Percentiles rank a stretch among this genome's conserved stretches.
Conservation (phyloP, 2,797 vertebrate species). For the Macrochelys suwanniensis region DNA sequence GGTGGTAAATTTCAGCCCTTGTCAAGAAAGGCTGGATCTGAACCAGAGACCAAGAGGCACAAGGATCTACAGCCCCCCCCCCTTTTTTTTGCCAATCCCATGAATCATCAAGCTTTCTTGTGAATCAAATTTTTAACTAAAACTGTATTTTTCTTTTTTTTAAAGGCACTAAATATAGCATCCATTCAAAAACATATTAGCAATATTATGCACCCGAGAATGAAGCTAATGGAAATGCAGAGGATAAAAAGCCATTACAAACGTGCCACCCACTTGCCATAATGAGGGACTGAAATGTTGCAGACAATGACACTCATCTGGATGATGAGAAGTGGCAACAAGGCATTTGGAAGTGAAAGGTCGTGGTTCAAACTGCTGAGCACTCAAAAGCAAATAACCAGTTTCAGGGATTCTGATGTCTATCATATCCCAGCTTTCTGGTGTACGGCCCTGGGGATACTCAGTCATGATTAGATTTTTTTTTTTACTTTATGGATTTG, state of each 20-base stretch:
- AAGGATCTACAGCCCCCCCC: neutral
- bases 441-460: neutral
- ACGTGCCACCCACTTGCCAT: neutral
- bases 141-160: no score
- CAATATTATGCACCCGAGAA: neutral
- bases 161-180: neutral
- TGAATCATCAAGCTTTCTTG: neutral
- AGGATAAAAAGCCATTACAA: slow-evolving; percentile 21
- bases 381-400: neutral
- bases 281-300: neutral
- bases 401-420: slow-evolving; percentile 6
- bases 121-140: neutral
- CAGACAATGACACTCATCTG: neutral
- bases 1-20: neutral
- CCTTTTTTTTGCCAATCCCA: neutral
- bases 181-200: neutral
- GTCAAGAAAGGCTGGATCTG: neutral
- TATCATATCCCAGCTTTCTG: neutral
- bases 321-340: neutral
- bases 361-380: slow-evolving; percentile 6
- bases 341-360: slow-evolving; percentile 31
- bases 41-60: neutral
- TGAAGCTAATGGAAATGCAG: neutral
- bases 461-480: accelerated
- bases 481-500: neutral